phyloP scores from a whole-genome alignment of 2,797 vertebrate species.

The Apodemus agrarius region DNA sequence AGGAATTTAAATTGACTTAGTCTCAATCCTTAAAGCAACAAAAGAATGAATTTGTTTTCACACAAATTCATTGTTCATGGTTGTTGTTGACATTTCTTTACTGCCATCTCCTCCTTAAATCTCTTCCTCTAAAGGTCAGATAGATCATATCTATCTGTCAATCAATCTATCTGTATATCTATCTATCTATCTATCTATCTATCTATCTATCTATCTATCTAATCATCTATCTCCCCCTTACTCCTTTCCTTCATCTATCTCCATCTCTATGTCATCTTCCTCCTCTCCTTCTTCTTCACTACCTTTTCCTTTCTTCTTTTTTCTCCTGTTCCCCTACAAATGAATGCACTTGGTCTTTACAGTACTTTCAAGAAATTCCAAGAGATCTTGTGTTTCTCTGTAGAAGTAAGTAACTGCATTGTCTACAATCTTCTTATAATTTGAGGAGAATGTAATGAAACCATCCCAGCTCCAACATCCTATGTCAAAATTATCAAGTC shows the following conservation, averaged over 20 bases:
- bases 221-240: no score
- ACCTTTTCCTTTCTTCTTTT: background rate
- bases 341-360: background rate
- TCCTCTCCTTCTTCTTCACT: background rate
- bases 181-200: background rate
- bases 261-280: background rate
- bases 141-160: background rate
- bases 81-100: background rate
- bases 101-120: background rate
- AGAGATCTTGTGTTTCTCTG: background rate
- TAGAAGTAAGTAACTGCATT: background rate
- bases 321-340: background rate
- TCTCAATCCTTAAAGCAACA: background rate
- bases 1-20: background rate
- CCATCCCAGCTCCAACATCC: background rate
- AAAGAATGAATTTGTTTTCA: background rate
- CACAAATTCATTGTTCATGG: no score
- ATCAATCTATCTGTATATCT: background rate
- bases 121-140: background rate
- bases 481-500: background rate
- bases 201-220: background rate
- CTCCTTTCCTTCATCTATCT: no score
- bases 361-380: constrained; percentile 7
- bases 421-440: background rate
- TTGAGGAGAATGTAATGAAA: background rate